phyloP scores from a whole-genome alignment of 2,797 vertebrate genomes.

The Scarus forsteni region DNA sequence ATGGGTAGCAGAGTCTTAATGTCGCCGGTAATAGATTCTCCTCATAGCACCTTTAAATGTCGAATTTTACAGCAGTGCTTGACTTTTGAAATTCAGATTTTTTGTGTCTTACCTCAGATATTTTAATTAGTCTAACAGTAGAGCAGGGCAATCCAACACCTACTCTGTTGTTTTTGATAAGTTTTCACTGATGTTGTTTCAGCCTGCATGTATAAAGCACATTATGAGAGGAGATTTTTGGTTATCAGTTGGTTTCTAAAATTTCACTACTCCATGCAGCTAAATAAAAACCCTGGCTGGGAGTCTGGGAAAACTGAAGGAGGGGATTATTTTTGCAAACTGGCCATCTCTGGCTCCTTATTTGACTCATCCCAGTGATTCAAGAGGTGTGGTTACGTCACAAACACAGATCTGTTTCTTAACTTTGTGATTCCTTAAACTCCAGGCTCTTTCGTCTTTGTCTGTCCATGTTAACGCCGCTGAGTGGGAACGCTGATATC shows the following conservation, averaged over 20 bases:
- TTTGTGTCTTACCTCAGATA: no score
- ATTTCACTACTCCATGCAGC: background rate
- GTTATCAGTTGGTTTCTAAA: background rate
- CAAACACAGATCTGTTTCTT: slow-evolving; percentile 1
- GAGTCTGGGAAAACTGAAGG: background rate
- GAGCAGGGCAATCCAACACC: no score
- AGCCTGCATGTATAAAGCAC: background rate
- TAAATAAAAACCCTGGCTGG: background rate
- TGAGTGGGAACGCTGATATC: background rate
- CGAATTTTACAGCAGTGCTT: no score
- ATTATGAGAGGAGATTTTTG: background rate
- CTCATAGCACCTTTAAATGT: no score
- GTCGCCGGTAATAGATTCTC: no score
- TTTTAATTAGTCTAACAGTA: no score
- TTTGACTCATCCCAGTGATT: background rate
- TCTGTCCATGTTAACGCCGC: background rate
- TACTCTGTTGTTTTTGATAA: no score
- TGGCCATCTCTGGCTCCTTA: background rate
- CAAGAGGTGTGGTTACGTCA: background rate
- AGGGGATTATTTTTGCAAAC: background rate
- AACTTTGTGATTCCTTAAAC: background rate
- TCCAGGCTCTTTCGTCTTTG: background rate
- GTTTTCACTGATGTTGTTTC: background rate
- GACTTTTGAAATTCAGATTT: no score
- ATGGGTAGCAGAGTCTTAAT: no score